Evolutionary conservation across 2,888 invertebrate genomes (phyloP).

Genomic region (Conomelus anceps): DNA sequence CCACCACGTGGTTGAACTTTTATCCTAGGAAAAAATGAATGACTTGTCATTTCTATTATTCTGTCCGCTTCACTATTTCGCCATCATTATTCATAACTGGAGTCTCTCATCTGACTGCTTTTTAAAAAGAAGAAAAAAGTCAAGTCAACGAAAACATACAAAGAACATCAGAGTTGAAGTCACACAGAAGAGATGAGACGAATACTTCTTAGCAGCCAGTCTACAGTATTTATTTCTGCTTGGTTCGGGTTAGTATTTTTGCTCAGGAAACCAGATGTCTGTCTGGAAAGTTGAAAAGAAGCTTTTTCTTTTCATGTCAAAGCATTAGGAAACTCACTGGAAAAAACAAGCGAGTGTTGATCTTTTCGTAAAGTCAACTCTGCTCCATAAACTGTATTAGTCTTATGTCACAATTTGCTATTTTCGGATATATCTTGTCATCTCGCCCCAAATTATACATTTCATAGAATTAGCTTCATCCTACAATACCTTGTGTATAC

Average conservation of each 20-base stretch:
- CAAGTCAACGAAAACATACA: neutral
- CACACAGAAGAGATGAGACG: neutral
- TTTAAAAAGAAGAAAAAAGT: neutral
- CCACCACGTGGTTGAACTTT: neutral
- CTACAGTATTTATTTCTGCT: neutral
- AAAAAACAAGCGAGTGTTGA: neutral
- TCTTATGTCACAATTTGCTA: neutral
- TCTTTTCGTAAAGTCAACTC: neutral
- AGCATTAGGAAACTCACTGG: neutral
- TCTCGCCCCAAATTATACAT: neutral
- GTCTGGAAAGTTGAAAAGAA: neutral
- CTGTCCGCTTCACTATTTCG: neutral
- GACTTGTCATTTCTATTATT: neutral
- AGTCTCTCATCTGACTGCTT: neutral
- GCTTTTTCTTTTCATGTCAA: neutral
- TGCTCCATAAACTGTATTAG: neutral
- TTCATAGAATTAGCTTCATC: too few relatives aligned
- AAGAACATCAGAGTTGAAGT: neutral
- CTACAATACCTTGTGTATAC: too few relatives aligned
- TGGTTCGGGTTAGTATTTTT: neutral
- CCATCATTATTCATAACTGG: neutral
- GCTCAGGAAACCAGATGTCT: neutral
- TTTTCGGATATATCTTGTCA: neutral
- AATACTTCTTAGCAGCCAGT: neutral
- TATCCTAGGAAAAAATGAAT: neutral